These are phyloP conservation scores for Luffia ferchaultella DNA, from an alignment of 2,888 invertebrate genomes.

Conservation along the genomic window DNA sequence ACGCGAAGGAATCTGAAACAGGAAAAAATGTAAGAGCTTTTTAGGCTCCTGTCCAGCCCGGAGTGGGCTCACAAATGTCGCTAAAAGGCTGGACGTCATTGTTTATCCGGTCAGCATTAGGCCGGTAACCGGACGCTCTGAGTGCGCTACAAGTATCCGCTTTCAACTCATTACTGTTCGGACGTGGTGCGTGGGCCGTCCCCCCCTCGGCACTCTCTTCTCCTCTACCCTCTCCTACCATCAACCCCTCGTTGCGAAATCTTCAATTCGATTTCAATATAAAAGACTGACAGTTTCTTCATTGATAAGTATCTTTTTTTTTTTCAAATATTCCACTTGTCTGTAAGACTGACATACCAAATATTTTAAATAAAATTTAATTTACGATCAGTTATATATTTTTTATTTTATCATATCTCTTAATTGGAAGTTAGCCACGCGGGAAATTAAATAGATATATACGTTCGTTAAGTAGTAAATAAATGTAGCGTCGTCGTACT, in stretches of 20 bases:
- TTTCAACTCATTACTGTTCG: constrained; percentile 65
- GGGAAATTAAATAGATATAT: not conserved
- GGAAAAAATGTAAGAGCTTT: constrained; percentile 53
- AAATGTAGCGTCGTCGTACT: not conserved
- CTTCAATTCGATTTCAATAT: constrained; percentile 57
- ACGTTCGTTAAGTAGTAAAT: not conserved
- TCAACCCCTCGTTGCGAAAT: no score
- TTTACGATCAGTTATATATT: no score
- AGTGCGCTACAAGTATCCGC: constrained; percentile 68
- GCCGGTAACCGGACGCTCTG: constrained; percentile 65
- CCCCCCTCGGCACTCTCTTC: constrained; percentile 22
- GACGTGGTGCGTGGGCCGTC: constrained; percentile 60
- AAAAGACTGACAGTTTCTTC: not conserved
- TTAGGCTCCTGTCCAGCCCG: constrained; percentile 62
- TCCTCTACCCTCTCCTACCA: constrained; percentile 26
- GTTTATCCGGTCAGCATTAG: constrained; percentile 66
- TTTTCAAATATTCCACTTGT: not conserved
- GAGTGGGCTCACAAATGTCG: constrained; percentile 66
- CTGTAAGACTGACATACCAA: not conserved
- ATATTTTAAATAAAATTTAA: not conserved
- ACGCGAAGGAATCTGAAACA: constrained; percentile 48
- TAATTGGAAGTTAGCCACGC: no score
- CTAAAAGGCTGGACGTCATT: constrained; percentile 67
- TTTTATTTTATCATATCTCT: no score
- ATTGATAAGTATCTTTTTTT: no score